Evolutionary conservation across 2,888 invertebrate genomes (phyloP).

Genomic region (Dysmachus trigonus): DNA sequence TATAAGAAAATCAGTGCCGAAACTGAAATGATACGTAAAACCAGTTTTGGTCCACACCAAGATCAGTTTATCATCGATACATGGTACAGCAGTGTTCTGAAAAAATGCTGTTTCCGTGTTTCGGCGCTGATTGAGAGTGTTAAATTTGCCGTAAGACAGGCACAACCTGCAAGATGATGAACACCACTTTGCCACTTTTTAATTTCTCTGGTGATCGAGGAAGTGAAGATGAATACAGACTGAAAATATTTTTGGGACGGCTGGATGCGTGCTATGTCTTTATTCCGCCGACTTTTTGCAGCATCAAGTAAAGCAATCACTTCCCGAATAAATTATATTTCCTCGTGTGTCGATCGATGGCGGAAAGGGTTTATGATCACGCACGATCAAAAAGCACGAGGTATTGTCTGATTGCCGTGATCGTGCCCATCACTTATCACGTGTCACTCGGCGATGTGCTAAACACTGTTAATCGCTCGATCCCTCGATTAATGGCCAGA

Average conservation of each 20-base stretch:
- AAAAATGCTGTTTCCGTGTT: not conserved
- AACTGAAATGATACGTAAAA: not conserved
- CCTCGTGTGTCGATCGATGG: not conserved
- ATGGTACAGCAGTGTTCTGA: not conserved
- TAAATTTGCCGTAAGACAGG: conserved; percentile 1
- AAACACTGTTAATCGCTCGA: not conserved
- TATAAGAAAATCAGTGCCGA: not conserved
- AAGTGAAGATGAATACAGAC: not conserved
- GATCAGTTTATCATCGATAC: not conserved
- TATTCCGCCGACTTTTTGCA: not conserved
- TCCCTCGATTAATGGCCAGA: not conserved
- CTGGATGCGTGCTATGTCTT: not conserved
- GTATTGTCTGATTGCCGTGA: not conserved
- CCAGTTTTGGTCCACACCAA: conserved; percentile 7
- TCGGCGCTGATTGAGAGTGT: not conserved
- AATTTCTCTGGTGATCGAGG: not conserved
- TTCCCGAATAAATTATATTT: not conserved
- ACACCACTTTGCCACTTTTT: not conserved
- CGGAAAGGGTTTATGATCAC: not conserved
- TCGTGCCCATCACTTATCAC: not conserved
- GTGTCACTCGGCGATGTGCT: not conserved
- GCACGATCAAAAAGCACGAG: not conserved
- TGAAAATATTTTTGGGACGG: not conserved
- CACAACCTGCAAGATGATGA: not conserved
- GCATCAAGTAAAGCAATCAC: not conserved